Conservation (phyloP, 2,797 vertebrate genomes). For the Gorsachius magnificus region DNA sequence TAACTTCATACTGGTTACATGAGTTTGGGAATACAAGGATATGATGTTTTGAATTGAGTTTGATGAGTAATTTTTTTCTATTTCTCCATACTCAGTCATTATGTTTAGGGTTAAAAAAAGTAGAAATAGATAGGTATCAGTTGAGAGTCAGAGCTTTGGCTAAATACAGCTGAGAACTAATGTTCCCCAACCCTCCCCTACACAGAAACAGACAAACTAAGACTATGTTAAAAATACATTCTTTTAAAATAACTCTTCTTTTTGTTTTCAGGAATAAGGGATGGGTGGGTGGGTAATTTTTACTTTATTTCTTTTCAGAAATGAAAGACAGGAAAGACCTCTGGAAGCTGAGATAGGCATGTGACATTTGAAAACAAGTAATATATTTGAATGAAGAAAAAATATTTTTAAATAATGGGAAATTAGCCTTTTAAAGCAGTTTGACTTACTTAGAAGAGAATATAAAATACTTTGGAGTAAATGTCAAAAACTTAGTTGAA, state of each 20-base stretch:
- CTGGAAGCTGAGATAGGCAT: not conserved
- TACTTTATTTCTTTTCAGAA: not conserved
- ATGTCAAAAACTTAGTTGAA: not conserved
- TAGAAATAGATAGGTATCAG: not conserved
- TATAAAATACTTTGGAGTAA: not conserved
- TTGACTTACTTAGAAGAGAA: not conserved
- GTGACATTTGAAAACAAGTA: not conserved
- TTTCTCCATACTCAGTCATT: not conserved
- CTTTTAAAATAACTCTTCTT: not conserved
- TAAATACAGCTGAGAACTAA: not conserved
- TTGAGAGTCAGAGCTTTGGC: not conserved
- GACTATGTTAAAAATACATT: not conserved
- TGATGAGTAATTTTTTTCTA: not conserved
- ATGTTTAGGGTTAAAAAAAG: not conserved
- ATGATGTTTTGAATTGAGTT: not conserved
- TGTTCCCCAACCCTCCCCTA: not conserved
- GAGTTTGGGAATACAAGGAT: not conserved
- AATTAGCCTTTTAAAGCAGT: not conserved
- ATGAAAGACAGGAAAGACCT: not conserved
- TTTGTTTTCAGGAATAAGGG: not conserved
- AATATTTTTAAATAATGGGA: not conserved
- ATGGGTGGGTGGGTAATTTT: not conserved
- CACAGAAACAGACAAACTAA: not conserved
- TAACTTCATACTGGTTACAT: not conserved
- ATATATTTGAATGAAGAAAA: not conserved